Evolutionary conservation across 1,140 invertebrate species (phyloP), one percentile per base, ranked within the genome.

Genomic region (Hypsibius dujardini): DNA sequence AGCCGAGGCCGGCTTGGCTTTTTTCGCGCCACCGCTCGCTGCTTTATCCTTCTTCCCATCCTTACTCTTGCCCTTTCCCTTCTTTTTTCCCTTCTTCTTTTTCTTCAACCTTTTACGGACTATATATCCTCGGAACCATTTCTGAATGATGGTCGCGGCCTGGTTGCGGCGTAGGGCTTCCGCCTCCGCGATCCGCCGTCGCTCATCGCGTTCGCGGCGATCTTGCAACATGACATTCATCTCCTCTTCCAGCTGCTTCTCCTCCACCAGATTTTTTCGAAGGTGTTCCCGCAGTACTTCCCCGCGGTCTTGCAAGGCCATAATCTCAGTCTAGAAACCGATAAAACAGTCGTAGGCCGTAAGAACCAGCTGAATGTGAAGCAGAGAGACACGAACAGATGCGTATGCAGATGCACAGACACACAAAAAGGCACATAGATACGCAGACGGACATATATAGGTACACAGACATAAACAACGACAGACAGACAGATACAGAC

Each of bases 281-380:
- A 67, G 62, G 45, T 14, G 7, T 67, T 7, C 42, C 42, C 42
- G 7, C 42, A 67, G 42, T 42, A 67, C 45, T 67, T 67, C 62
- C 42, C 3, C 3, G 12, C 62, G 7, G 7, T 67, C 62, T 42
- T 14, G 42, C 3, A 67, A 42, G 45, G 62, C 62, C 7, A 67
- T 67, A 14, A 67, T 67, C 45, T 67, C 62, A 3, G 62, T 42
- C 62, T 67, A n/a, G n/a, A n/a, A n/a, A n/a, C n/a, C n/a, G n/a
- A n/a, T n/a, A n/a, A n/a, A n/a, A n/a, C n/a, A n/a, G n/a, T n/a
- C n/a, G n/a, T n/a, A n/a, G n/a, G n/a, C n/a, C n/a, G n/a, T n/a
- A n/a, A n/a, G n/a, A n/a, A n/a, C n/a, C n/a, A n/a, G n/a, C n/a
- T n/a, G n/a, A n/a, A n/a, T n/a, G n/a, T n/a, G n/a, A n/a, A n/a